Base-by-base conservation (phyloP, 1,140 invertebrate genomes). In the Tetranychus cinnabarinus region DNA sequence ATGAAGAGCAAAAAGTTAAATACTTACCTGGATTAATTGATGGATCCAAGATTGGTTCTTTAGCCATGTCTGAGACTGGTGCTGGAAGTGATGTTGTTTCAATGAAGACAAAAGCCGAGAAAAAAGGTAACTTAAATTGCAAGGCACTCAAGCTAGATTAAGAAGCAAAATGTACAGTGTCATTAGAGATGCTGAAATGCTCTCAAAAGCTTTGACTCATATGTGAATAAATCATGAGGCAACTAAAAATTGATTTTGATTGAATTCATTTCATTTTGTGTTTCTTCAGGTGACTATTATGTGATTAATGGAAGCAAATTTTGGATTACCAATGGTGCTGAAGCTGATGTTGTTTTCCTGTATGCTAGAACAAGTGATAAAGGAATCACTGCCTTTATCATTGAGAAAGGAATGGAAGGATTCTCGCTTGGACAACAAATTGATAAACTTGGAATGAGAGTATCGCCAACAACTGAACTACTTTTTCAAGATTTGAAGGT, bases 401-500 rank as follows among this genome's bases (percentile, higher is more conserved):
- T 99, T 45, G 93, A 98, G 75, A 88, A 84, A 69, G 77, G 76
- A 67, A 64, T 66, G 57, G 54, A 67, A 56, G 96, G 96, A 2
- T 98, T 99, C 70, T 81, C 76, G 34, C 80, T 80, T 0, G 87
- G 80, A 6, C 82, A 81, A 65, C 97, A 97, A 70, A 72, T 99
- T n/a, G 90, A 98, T 69, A 99, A 99, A 77, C 71, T 99, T 0
- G 96, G 96, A 46, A 97, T 98, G 86, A 78, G 93, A 63, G 96
- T 96, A 4, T 98, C 93, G 0, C 90, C 85, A 67, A 99, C 96
- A 2, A 78, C 81, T 42, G 96, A 99, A 77, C 74, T 99, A 34
- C 81, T 99, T 52, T 98, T 99, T 72, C 87, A 98, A 73, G 82
- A 98, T 70, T 90, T 89, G 63, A 86, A 87, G 79, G 81, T 92